Base-by-base conservation (phyloP, 2,888 invertebrate genomes). In the Heliothis peltigera region DNA sequence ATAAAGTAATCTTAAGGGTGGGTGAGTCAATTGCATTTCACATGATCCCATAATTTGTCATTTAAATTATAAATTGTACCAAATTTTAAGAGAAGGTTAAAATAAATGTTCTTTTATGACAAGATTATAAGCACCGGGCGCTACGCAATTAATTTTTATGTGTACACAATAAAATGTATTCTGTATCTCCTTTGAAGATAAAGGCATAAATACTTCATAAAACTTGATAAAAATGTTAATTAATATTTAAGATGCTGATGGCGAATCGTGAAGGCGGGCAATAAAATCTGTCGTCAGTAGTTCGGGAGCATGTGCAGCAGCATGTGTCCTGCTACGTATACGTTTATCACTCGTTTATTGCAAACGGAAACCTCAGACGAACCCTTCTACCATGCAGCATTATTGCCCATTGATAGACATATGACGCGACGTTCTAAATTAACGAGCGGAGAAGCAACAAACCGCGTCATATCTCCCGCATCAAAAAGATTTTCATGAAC, bases 281-380 rank as follows among this genome's bases (percentile, higher is more conserved):
- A 91, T 92, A 91, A 93, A 91, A 91, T 91, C 89, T 87, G 83
- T 91, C 91, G 80, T 85, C 91, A 80, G 77, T 73, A 63, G 70
- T 75, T 60, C 69, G 77, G 73, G 80, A 81, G 84, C 88, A 87
- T 88, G 84, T 87, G 87, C 83, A 80, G 61, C 75, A 75, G 75
- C 81, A 83, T 82, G 79, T 82, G 82, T 84, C 79, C 71, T 67
- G 77, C 77, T 80, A 77, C 77, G 73, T 64, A 61, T 86, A 82
- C 83, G 83, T 87, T 83, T 89, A 85, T 89, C 88, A 84, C 78
- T 71, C 84, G 88, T 90, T 92, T 92, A 92, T 92, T 93, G 90
- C 92, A 80, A 92, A 89, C 92, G 92, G 92, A 93, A 92, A 89
- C 89, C 87, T 87, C 83, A 74, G 76, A 76, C 82, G 84, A 83